Conservation (phyloP, 1,140 invertebrate species). For the Bombus waltoni region DNA sequence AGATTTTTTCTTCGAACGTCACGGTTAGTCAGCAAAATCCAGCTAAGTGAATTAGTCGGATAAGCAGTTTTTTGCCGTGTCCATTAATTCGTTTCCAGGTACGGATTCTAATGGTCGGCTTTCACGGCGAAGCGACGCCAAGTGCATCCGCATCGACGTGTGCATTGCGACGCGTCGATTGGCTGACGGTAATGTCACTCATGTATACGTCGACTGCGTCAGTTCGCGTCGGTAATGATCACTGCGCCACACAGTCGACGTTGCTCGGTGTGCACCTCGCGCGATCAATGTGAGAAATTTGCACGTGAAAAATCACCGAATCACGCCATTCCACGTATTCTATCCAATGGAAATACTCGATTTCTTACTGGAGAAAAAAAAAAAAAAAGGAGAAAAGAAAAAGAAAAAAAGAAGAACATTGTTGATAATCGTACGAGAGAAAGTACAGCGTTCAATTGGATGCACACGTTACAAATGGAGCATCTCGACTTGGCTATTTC, state of each 20-base stretch:
- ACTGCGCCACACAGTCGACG: constrained; percentile 34
- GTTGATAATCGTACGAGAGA: neutral
- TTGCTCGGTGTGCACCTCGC: constrained; percentile 37
- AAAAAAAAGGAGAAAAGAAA: too few species aligned
- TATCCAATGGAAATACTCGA: neutral
- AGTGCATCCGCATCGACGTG: constrained; percentile 31
- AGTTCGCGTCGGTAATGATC: constrained; percentile 60
- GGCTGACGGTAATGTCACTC: constrained; percentile 62
- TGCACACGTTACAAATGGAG: neutral
- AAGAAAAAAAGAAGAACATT: neutral
- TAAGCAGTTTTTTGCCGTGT: neutral
- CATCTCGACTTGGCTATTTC: neutral
- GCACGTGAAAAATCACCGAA: neutral
- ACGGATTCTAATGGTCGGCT: neutral
- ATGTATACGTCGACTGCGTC: constrained; percentile 43
- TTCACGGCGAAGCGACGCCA: constrained; percentile 10
- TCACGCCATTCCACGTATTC: neutral
- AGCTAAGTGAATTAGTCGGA: neutral
- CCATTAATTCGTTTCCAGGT: neutral
- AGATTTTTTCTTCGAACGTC: too few species aligned
- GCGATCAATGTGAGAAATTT: constrained; percentile 14
- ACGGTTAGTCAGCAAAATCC: neutral
- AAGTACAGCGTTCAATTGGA: neutral
- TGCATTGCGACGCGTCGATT: constrained; percentile 40
- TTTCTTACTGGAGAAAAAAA: neutral